These are phyloP conservation scores for Tetragonisca angustula DNA, from an alignment of 2,888 invertebrate genomes.

Conservation along the genomic window DNA sequence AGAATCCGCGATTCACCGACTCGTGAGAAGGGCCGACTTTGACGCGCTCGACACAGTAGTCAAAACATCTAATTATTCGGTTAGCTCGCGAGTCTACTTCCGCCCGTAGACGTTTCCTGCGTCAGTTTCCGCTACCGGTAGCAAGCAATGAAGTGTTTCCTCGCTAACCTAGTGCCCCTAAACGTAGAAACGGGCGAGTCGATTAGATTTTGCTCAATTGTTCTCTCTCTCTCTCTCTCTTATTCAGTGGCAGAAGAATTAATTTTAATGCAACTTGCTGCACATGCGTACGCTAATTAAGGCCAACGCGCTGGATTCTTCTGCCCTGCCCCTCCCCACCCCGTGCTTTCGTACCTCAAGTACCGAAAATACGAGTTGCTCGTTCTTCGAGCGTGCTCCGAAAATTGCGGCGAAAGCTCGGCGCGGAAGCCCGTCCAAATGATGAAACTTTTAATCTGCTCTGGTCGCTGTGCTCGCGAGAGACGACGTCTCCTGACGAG, in stretches of 20 bases:
- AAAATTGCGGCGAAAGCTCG: slow-evolving; percentile 55
- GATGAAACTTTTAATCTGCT: slow-evolving; percentile 62
- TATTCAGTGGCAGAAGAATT: not conserved
- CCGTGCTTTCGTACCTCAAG: slow-evolving; percentile 15
- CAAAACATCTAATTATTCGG: too few relatives aligned
- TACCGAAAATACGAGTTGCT: slow-evolving; percentile 49
- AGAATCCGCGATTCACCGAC: too few relatives aligned
- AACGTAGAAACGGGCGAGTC: too few relatives aligned
- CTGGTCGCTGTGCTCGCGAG: slow-evolving; percentile 9
- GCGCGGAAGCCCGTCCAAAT: slow-evolving; percentile 47
- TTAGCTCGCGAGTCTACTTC: too few relatives aligned
- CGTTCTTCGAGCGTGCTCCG: slow-evolving; percentile 46
- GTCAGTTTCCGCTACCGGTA: too few relatives aligned
- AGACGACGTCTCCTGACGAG: not conserved
- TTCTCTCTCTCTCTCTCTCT: not conserved
- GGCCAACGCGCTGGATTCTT: slow-evolving; percentile 31
- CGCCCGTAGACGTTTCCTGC: too few relatives aligned
- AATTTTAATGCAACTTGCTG: slow-evolving; percentile 32
- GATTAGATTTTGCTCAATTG: too few relatives aligned
- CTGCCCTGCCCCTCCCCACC: not conserved
- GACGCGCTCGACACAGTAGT: too few relatives aligned
- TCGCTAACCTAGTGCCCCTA: too few relatives aligned
- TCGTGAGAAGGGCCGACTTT: too few relatives aligned
- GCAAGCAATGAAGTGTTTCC: too few relatives aligned
- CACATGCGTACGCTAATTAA: slow-evolving; percentile 48